Conservation (phyloP, 2,113 vertebrate species). For the Pterocles gutturalis region DNA sequence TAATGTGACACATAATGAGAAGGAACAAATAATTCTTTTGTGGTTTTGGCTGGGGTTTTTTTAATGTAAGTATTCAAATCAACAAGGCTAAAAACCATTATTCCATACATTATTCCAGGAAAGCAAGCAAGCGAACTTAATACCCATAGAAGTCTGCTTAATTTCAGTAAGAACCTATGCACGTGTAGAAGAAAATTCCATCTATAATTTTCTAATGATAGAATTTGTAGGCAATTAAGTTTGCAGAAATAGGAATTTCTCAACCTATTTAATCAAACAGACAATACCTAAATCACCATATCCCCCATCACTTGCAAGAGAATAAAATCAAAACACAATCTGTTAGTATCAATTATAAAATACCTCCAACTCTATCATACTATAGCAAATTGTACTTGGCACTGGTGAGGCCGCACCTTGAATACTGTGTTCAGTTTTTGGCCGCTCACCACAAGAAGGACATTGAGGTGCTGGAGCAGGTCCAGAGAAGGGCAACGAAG, state of each 20-base stretch:
- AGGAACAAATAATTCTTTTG: neutral
- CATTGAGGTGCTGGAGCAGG: too few species aligned
- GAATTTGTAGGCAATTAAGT: neutral
- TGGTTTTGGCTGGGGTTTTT: neutral
- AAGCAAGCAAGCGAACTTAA: neutral
- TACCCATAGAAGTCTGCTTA: neutral
- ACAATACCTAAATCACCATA: neutral
- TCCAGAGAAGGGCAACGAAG: too few species aligned
- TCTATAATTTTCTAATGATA: neutral
- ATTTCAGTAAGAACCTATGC: neutral
- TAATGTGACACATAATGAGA: neutral
- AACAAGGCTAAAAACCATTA: neutral
- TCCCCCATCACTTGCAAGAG: neutral
- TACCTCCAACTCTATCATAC: neutral
- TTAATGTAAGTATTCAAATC: neutral
- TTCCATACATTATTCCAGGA: neutral
- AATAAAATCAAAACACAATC: neutral
- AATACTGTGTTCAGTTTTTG: too few species aligned
- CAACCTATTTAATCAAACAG: neutral
- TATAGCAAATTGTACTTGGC: neutral
- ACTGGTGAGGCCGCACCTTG: too few species aligned
- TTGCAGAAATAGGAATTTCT: neutral
- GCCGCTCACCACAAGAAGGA: too few species aligned
- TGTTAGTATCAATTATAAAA: neutral
- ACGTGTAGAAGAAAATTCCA: neutral